These are phyloP conservation scores for Ciconia stormi DNA, from an alignment of 2,113 vertebrate species.

Conservation along the genomic window DNA sequence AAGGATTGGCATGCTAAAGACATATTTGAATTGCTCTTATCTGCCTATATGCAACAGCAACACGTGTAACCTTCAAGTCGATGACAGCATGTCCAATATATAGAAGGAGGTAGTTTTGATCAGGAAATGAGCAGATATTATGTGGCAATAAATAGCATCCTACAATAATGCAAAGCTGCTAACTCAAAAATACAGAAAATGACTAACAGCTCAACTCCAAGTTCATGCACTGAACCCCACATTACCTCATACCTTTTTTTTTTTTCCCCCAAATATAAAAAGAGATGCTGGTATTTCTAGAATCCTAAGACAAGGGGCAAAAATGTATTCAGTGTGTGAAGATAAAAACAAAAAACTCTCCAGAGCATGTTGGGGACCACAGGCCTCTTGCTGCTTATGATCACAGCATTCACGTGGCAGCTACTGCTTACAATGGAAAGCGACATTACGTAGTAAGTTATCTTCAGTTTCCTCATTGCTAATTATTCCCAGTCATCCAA, in stretches of 20 bases:
- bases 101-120: not conserved
- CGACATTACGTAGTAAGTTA: not conserved
- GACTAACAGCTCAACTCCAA: not conserved
- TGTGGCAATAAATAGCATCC: not conserved
- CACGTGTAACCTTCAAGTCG: not conserved
- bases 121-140: not conserved
- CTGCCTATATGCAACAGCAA: not conserved
- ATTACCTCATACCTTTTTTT: not conserved
- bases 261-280: not conserved
- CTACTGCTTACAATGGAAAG: not conserved
- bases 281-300: not conserved
- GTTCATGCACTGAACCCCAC: not conserved
- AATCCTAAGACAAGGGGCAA: not conserved
- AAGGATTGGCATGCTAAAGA: not conserved
- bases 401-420: not conserved
- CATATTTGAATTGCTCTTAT: not conserved
- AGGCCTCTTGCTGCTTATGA: not conserved
- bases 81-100: not conserved
- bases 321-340: not conserved
- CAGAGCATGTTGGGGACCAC: not conserved
- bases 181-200: not conserved
- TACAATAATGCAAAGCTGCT: not conserved
- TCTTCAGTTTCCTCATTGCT: not conserved
- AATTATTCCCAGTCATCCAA: not conserved
- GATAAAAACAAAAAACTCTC: not conserved